Evolutionary conservation across 2,888 invertebrate species (phyloP), one percentile per base, ranked within the genome.

Genomic region (Pristionchus exspectatus): DNA sequence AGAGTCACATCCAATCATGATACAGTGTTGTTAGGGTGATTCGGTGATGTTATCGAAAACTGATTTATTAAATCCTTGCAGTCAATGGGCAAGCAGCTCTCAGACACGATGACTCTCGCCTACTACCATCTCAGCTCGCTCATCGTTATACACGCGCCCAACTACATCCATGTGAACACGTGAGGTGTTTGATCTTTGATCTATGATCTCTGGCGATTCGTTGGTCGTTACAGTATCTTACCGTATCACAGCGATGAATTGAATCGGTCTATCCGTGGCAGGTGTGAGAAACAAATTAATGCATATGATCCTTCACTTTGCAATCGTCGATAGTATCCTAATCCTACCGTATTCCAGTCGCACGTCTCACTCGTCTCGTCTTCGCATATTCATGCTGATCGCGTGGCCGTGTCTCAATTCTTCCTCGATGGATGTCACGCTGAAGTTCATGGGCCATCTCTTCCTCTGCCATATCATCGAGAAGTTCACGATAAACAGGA

Each of bases 111-210:
- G 10, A 96, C 98, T 86, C 99, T 99, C 91, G 92, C 92, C 7
- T 96, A 99, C 54, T 96, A 99, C 27, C 99, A 99, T 96, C 97
- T 99, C 94, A 98, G 98, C 0, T 98, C 98, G 94, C 96, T 99
- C 30, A 96, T 99, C 86, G 97, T 99, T 0, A 98, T 99, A 95
- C 97, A 98, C 95, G 98, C 98, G 0, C 97, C 98, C 0, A 97
- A 97, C 24, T 98, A 99, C 95, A 98, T 99, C 91, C 98, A 99
- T 95, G 98, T 98, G 95, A 97, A 97, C n/a, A 97, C 98, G 98
- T 95, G 98, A 98, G 96, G n/a, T 96, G 92, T 93, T 95, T 89
- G 86, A 14, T 69, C 84, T 74, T 74, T 44, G n/a, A 18, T 63
- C 63, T 63, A n/a, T n/a, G 63, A 63, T 63, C 10, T 63, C 9